Percentiles rank a stretch among this genome's conserved stretches.
Evolutionary conservation across 2,797 vertebrate species (phyloP).

Genomic region (Delichon dasypus): DNA sequence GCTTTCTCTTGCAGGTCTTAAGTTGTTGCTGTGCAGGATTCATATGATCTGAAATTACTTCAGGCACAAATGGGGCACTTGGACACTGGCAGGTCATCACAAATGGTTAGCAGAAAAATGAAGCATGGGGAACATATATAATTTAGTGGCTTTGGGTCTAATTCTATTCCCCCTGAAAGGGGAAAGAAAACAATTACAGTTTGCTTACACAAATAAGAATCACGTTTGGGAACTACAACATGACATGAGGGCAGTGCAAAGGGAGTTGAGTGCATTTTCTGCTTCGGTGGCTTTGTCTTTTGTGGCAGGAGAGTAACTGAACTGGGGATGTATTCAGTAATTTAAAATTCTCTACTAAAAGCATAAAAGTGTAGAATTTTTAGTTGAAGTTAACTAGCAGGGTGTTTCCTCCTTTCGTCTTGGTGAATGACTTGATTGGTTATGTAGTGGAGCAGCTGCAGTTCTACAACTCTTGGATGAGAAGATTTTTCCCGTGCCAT

Average conservation of each 20-base stretch:
- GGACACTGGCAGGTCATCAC: neutral
- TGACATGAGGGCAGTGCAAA: neutral
- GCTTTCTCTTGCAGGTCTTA: neutral
- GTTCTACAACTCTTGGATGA: neutral
- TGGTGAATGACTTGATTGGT: neutral
- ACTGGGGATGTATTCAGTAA: neutral
- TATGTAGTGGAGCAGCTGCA: neutral
- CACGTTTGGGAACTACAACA: neutral
- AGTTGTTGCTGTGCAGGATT: neutral
- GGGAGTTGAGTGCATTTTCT: neutral
- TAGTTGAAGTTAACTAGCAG: neutral
- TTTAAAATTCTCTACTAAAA: neutral
- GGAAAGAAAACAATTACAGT: slow-evolving; percentile 17
- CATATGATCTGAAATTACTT: neutral
- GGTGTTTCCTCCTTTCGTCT: neutral
- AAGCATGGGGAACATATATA: neutral
- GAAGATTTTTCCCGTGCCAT: neutral
- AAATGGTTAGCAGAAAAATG: neutral
- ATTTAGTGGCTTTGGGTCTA: neutral
- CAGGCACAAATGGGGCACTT: neutral
- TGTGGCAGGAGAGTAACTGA: neutral
- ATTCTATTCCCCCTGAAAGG: neutral
- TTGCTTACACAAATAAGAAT: slow-evolving; percentile 24
- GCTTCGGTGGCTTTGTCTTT: neutral
- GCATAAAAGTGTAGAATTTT: neutral